Evolutionary conservation across 2,888 invertebrate species (phyloP).

Genomic region (Keiferia lycopersicella): DNA sequence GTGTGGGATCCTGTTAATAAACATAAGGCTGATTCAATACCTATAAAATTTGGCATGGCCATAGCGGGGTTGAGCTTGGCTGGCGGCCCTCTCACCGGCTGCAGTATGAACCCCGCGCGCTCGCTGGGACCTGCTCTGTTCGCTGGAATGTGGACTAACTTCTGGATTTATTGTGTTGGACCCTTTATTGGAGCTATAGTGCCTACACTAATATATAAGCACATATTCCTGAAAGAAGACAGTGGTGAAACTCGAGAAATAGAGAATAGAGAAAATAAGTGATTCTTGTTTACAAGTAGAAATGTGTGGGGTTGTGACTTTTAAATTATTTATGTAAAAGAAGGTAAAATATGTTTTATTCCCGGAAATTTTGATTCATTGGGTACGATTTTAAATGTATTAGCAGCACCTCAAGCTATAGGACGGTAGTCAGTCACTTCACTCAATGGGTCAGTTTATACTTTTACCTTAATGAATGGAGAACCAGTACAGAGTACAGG

Average conservation of each 20-base stretch:
- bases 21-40: slow-evolving; percentile 82
- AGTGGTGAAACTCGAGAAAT: background rate
- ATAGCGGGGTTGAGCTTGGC: slow-evolving; percentile 84
- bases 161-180: slow-evolving; percentile 89
- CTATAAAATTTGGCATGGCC: slow-evolving; percentile 86
- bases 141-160: slow-evolving; percentile 83
- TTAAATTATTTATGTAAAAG: background rate
- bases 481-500: too few relatives aligned
- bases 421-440: too few relatives aligned
- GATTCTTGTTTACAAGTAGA: background rate
- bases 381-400: too few relatives aligned
- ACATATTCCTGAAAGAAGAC: slow-evolving; percentile 45
- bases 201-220: slow-evolving; percentile 57
- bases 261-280: background rate
- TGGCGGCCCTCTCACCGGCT: slow-evolving; percentile 86
- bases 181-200: slow-evolving; percentile 70
- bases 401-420: too few relatives aligned
- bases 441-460: too few relatives aligned
- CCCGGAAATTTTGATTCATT: too few relatives aligned
- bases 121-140: slow-evolving; percentile 87
- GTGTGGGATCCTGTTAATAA: slow-evolving; percentile 87
- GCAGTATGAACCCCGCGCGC: slow-evolving; percentile 87
- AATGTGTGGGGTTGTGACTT: background rate
- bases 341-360: background rate
- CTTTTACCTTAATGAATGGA: too few relatives aligned